Evolutionary conservation across 2,888 invertebrate genomes (phyloP).

Genomic region (Drepana falcataria): DNA sequence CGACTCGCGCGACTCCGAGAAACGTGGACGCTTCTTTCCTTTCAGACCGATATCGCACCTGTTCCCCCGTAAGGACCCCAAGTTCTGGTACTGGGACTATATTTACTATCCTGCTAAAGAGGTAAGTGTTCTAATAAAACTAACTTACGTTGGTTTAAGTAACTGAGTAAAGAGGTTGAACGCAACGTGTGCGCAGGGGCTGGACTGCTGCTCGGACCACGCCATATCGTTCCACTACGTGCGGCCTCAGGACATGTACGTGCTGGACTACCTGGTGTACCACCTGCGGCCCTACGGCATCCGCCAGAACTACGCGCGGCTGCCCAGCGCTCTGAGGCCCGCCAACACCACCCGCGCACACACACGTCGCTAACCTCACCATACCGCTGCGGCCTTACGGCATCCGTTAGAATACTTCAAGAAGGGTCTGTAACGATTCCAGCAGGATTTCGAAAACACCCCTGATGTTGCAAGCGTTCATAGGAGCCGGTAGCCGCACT

Average conservation of each 20-base stretch:
- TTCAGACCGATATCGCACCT: conserved; percentile 95
- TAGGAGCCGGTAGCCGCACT: too few relatives aligned
- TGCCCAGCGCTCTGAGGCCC: conserved; percentile 34
- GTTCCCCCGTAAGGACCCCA: conserved; percentile 89
- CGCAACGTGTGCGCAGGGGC: conserved; percentile 76
- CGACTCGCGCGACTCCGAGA: conserved; percentile 90
- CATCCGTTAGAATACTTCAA: too few relatives aligned
- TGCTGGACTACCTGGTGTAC: conserved; percentile 95
- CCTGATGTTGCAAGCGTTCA: too few relatives aligned
- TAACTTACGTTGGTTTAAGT: too few relatives aligned
- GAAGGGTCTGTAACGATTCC: too few relatives aligned
- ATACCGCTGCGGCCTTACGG: too few relatives aligned
- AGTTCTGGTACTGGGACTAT: conserved; percentile 96
- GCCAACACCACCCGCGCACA: conserved; percentile 13
- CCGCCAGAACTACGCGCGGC: conserved; percentile 66
- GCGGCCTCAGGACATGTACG: conserved; percentile 94
- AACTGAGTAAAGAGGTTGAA: not conserved
- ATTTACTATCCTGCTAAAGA: conserved; percentile 94
- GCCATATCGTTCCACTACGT: conserved; percentile 97
- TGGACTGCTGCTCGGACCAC: conserved; percentile 94
- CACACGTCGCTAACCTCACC: too few relatives aligned
- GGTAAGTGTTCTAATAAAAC: conserved; percentile 66
- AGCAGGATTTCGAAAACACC: too few relatives aligned
- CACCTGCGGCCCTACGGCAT: conserved; percentile 92
- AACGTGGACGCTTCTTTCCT: conserved; percentile 95